Percentiles rank a stretch among this genome's conserved stretches.
Conservation (phyloP, 2,113 vertebrate species). For the Crotalus horridus region DNA sequence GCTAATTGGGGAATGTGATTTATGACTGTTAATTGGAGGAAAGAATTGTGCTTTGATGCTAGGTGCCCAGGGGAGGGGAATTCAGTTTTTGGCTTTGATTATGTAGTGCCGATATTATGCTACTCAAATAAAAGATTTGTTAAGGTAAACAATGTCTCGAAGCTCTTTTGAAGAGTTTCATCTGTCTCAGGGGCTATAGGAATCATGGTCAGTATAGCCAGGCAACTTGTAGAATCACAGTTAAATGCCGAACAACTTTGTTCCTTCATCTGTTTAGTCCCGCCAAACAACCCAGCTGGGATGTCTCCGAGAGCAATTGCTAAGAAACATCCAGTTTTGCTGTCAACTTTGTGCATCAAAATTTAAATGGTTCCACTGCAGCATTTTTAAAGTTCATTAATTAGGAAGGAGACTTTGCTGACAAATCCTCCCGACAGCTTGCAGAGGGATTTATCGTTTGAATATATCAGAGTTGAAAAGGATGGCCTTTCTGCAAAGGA, state of each 20-base stretch:
- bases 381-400: constrained; percentile 33
- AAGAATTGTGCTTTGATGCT: too few relatives aligned
- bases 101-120: too few relatives aligned
- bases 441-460: neutral
- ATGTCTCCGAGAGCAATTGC: neutral
- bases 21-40: too few relatives aligned
- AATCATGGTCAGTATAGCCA: neutral
- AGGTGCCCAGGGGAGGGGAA: too few relatives aligned
- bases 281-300: neutral
- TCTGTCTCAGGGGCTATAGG: too few relatives aligned
- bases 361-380: neutral
- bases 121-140: too few relatives aligned
- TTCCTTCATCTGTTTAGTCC: neutral
- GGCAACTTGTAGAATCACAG: neutral
- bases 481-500: constrained; percentile 7
- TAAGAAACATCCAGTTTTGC: constrained; percentile 8
- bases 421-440: neutral
- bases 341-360: neutral
- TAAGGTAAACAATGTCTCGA: too few relatives aligned
- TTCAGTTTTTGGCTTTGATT: too few relatives aligned
- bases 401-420: constrained; percentile 7
- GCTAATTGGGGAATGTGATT: too few relatives aligned
- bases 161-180: too few relatives aligned
- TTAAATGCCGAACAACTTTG: neutral
- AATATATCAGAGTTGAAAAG: neutral